These are phyloP conservation scores for Scytalopus superciliaris DNA, from an alignment of 2,113 vertebrate genomes.

Conservation along the genomic window DNA sequence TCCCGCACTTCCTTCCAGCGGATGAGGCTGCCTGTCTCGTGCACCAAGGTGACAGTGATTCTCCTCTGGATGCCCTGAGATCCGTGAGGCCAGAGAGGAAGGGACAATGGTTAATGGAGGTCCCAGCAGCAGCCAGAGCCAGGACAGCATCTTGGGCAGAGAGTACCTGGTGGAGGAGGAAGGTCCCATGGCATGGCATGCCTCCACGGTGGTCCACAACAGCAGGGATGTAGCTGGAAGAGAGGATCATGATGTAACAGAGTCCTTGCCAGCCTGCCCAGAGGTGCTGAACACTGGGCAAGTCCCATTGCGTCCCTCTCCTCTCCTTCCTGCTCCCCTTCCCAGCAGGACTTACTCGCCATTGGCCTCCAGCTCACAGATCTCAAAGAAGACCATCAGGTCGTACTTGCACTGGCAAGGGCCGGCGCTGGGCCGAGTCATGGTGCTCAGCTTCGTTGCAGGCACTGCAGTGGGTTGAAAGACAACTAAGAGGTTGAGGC, in stretches of 20 bases:
- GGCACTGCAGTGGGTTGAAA: constrained; percentile 78
- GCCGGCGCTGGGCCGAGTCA: constrained; percentile 84
- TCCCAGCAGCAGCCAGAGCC: background rate
- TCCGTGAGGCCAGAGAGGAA: background rate
- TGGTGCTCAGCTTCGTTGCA: constrained; percentile 91
- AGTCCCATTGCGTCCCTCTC: background rate
- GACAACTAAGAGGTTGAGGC: background rate
- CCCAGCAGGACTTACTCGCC: constrained; percentile 88
- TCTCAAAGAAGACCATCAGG: constrained; percentile 97
- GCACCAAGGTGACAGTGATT: constrained; percentile 91
- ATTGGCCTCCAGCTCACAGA: constrained; percentile 96
- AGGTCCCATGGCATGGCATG: constrained; percentile 94
- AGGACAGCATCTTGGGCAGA: background rate
- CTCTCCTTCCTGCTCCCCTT: background rate
- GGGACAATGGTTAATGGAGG: background rate
- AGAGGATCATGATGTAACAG: background rate
- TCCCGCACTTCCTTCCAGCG: constrained; percentile 94
- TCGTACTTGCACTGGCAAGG: constrained; percentile 95
- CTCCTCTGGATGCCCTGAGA: constrained; percentile 94
- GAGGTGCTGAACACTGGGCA: background rate
- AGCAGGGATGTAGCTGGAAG: constrained; percentile 90
- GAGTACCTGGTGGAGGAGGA: constrained; percentile 93
- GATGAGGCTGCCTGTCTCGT: constrained; percentile 89
- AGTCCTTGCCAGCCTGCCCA: background rate
- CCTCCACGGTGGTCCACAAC: constrained; percentile 95